Base-by-base conservation (phyloP, 2,113 vertebrate genomes). In the Anseranas semipalmata region DNA sequence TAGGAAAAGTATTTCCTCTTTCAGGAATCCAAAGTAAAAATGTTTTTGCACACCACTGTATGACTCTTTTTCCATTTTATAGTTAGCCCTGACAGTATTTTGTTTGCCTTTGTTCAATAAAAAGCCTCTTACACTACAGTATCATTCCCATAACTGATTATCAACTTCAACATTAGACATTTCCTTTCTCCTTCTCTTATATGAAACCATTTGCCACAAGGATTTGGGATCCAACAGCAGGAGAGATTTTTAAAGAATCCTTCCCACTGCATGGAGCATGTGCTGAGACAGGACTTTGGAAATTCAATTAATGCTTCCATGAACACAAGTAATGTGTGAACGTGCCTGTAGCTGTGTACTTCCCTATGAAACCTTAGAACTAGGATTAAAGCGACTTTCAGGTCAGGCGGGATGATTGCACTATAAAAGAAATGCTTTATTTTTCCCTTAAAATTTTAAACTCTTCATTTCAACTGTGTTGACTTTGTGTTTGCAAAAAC, bases 341-440 rank as follows among this genome's bases (percentile, higher is more conserved):
- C 81, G 84, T 96, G 94, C 81, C 89, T 95, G 95, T 96, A 89
- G 93, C 93, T 96, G 84, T 82, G 91, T 95, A 79, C 66, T 94
- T 95, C 80, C 84, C 92, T 76, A 67, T 91, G 92, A 96, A 96
- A 95, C 77, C 53, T 92, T 95, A 96, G 91, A 95, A 87, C 88
- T 39, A 82, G 83, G 92, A 97, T 97, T 97, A 95, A 95, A 97
- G 90, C 75, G 84, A 82, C 91, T 95, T 97, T 95, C 55, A 8
- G 93, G 95, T 97, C 96, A 95, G 91, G 81, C 71, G 25, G 81
- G 71, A 95, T 79, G 76, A 94, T 60, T 94, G 84, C 39, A 32
- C 48, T 90, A 52, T 94, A 93, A 95, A 89, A 92, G 56, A 89
- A 92, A 72, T 0, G 1, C 45, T 90, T 89, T 87, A 75, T 93